Percentiles rank a stretch among this genome's conserved stretches.
phyloP scores from a whole-genome alignment of 2,797 vertebrate genomes.

The Acrossocheilus fasciatus region DNA sequence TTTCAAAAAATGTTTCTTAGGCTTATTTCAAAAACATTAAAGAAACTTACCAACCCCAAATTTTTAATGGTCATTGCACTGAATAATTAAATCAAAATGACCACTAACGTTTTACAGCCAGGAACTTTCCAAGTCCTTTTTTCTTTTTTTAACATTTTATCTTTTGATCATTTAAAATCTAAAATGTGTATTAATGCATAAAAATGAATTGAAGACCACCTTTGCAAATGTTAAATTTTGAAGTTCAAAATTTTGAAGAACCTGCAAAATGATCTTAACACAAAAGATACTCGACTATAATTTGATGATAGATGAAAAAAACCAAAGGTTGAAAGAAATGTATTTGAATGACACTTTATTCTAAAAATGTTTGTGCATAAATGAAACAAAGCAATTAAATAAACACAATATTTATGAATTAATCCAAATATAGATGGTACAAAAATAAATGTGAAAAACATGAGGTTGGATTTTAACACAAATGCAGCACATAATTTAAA shows the following conservation, averaged over 20 bases:
- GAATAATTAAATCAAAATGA: not conserved
- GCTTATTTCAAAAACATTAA: not conserved
- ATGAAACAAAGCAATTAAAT: constrained; percentile 79
- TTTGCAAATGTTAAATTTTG: not conserved
- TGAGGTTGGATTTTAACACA: constrained; percentile 43
- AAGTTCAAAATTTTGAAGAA: not conserved
- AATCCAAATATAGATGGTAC: constrained; percentile 59
- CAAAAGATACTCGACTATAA: not conserved
- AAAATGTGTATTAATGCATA: not conserved
- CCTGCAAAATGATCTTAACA: not conserved
- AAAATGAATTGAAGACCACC: not conserved
- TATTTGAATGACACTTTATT: constrained; percentile 76
- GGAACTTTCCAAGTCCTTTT: no score
- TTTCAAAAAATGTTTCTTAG: no score
- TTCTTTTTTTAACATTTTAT: no score
- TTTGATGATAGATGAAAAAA: not conserved
- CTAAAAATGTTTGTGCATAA: constrained; percentile 79
- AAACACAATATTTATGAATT: constrained; percentile 68
- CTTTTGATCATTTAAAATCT: no score
- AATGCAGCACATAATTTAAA: constrained; percentile 27
- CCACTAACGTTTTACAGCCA: not conserved
- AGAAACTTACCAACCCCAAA: not conserved
- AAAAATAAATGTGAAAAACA: constrained; percentile 68
- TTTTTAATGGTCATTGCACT: not conserved
- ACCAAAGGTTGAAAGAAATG: constrained; percentile 29